Percentiles rank a stretch among this genome's conserved stretches.
Conservation (phyloP, 1,140 invertebrate species). For the Trichonephila clavata region DNA sequence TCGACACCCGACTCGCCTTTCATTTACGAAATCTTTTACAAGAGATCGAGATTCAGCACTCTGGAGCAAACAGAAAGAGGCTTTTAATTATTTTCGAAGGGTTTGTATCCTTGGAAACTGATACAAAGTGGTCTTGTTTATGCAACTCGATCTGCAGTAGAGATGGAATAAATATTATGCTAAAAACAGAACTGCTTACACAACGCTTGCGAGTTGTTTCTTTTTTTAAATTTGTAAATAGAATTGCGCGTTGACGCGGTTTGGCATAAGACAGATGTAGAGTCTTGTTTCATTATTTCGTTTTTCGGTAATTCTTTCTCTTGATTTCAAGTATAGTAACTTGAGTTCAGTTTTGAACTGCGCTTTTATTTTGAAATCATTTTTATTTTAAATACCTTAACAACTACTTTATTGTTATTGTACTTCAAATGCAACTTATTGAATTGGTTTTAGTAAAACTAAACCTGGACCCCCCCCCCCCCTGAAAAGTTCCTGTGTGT, state of each 20-base stretch:
- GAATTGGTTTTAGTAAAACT: too few relatives aligned
- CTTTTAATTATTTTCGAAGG: not conserved
- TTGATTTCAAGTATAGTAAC: too few relatives aligned
- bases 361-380: too few relatives aligned
- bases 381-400: too few relatives aligned
- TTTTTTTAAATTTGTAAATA: not conserved
- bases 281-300: not conserved
- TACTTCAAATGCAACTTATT: too few relatives aligned
- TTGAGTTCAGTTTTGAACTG: too few relatives aligned
- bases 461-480: too few relatives aligned
- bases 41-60: not conserved
- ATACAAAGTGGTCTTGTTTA: slow-evolving; percentile 48
- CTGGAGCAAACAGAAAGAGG: not conserved
- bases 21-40: slow-evolving; percentile 48
- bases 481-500: too few relatives aligned
- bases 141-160: not conserved
- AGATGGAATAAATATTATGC: slow-evolving; percentile 49
- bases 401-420: too few relatives aligned
- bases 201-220: slow-evolving; percentile 2
- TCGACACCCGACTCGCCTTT: slow-evolving; percentile 31
- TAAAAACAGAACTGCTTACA: slow-evolving; percentile 47
- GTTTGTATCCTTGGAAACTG: slow-evolving; percentile 32
- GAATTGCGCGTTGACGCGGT: not conserved
- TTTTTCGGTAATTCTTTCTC: not conserved
- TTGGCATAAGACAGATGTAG: not conserved